Evolutionary conservation across 2,113 vertebrate species (phyloP).

Genomic region (Merops nubicus): DNA sequence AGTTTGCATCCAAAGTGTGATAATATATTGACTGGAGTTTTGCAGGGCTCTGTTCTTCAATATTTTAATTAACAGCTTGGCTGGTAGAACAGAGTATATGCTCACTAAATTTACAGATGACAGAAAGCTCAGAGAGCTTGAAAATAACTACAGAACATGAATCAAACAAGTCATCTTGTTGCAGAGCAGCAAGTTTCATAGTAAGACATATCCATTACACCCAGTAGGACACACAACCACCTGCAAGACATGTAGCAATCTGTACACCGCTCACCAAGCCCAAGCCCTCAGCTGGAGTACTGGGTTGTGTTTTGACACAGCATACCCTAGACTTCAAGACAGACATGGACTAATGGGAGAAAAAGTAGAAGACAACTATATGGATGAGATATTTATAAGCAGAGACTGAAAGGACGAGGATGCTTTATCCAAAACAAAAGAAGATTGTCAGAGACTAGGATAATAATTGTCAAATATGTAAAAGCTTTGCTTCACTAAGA

Average conservation of each 20-base stretch:
- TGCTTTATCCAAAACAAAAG: background rate
- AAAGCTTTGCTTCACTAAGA: background rate
- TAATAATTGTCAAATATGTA: background rate
- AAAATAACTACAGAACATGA: background rate
- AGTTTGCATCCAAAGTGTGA: background rate
- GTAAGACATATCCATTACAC: background rate
- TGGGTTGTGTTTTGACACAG: background rate
- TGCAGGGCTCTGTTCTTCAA: background rate
- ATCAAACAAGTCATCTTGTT: background rate
- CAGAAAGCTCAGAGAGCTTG: background rate
- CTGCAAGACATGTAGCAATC: fast-evolving
- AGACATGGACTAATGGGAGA: background rate
- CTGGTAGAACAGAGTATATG: background rate
- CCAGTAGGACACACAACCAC: background rate
- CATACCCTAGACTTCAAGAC: background rate
- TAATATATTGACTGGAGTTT: constrained; percentile 5
- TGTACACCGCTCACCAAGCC: background rate
- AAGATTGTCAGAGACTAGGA: background rate
- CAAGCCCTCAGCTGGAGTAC: background rate
- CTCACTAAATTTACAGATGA: background rate
- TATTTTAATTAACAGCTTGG: constrained; percentile 39
- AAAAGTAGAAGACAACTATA: background rate
- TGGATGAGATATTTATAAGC: background rate
- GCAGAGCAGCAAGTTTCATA: background rate
- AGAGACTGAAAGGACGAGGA: background rate